Conservation (phyloP, 92 coral and sea anemone genomes). For the Bergia puertoricense region DNA sequence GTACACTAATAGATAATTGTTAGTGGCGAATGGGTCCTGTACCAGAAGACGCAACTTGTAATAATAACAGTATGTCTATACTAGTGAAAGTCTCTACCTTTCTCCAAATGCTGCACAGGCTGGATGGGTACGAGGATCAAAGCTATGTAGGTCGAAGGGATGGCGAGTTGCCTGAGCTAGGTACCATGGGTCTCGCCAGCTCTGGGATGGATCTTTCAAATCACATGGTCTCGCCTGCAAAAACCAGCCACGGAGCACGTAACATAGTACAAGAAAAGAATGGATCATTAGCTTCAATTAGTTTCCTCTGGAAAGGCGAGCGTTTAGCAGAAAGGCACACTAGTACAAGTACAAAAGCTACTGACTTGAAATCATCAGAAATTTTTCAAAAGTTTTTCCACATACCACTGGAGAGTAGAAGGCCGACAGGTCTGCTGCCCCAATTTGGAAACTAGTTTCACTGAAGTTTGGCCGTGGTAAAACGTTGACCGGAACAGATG, state of each 20-base stretch:
- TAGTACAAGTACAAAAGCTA: not conserved
- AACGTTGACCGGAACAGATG: slow-evolving; percentile 85
- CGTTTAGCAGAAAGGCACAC: not conserved
- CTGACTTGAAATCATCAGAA: not conserved
- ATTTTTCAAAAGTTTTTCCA: not conserved
- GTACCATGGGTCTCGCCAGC: slow-evolving; percentile 89
- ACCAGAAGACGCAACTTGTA: not conserved
- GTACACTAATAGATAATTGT: slow-evolving; percentile 57
- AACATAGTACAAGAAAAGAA: slow-evolving; percentile 41
- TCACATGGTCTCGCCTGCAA: slow-evolving; percentile 92
- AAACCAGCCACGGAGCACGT: slow-evolving; percentile 10
- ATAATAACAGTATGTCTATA: not conserved
- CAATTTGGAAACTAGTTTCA: slow-evolving; percentile 75
- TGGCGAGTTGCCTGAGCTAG: slow-evolving; percentile 76
- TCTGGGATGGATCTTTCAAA: slow-evolving; percentile 74
- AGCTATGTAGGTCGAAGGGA: slow-evolving; percentile 84
- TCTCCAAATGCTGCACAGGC: slow-evolving; percentile 94
- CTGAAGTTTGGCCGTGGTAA: slow-evolving; percentile 85
- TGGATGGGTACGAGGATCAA: slow-evolving; percentile 84
- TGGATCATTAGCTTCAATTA: slow-evolving; percentile 39
- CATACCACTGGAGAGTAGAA: slow-evolving; percentile 96
- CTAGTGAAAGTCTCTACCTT: slow-evolving; percentile 57
- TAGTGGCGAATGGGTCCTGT: slow-evolving; percentile 58
- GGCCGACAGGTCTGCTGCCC: slow-evolving; percentile 80
- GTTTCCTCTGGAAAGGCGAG: not conserved